A percentile compares a stretch with the other conserved stretches of the same genome.
These are phyloP conservation scores for Siniperca scherzeri DNA, from an alignment of 2,797 vertebrate genomes.

Conservation along the genomic window DNA sequence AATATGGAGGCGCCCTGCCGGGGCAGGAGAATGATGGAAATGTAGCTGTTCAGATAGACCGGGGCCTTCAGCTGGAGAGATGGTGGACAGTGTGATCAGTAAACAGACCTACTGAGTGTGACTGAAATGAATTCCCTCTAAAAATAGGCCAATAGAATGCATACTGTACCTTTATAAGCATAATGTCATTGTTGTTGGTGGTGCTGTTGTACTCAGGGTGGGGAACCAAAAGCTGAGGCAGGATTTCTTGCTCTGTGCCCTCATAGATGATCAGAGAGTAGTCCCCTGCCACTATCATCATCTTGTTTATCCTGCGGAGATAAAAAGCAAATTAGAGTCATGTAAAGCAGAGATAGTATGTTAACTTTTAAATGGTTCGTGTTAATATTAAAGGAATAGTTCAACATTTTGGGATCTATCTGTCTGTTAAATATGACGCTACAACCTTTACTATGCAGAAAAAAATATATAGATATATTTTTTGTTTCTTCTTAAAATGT, in stretches of 20 bases:
- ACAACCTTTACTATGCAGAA: not conserved
- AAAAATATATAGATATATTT: no score
- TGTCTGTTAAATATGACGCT: not conserved
- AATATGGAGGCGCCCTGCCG: constrained; percentile 69
- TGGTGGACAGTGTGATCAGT: not conserved
- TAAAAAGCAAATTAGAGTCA: not conserved
- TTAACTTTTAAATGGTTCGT: not conserved
- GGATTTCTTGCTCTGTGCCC: constrained; percentile 87
- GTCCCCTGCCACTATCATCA: constrained; percentile 87
- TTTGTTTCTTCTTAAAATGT: no score
- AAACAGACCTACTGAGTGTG: not conserved
- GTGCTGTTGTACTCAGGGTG: constrained; percentile 83
- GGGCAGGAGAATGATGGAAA: constrained; percentile 85
- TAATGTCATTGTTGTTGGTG: constrained; percentile 87
- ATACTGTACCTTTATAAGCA: constrained; percentile 88
- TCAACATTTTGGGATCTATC: constrained; percentile 1
- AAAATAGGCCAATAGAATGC: not conserved
- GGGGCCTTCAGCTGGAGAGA: constrained; percentile 83
- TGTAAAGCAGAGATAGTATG: not conserved
- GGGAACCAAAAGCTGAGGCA: constrained; percentile 81
- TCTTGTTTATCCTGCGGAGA: constrained; percentile 74
- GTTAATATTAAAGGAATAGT: not conserved
- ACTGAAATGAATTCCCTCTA: not conserved
- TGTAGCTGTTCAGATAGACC: constrained; percentile 80
- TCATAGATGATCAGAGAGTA: constrained; percentile 85